These are phyloP conservation scores for Parnassius smintheus DNA, from an alignment of 2,888 invertebrate genomes.

Conservation along the genomic window DNA sequence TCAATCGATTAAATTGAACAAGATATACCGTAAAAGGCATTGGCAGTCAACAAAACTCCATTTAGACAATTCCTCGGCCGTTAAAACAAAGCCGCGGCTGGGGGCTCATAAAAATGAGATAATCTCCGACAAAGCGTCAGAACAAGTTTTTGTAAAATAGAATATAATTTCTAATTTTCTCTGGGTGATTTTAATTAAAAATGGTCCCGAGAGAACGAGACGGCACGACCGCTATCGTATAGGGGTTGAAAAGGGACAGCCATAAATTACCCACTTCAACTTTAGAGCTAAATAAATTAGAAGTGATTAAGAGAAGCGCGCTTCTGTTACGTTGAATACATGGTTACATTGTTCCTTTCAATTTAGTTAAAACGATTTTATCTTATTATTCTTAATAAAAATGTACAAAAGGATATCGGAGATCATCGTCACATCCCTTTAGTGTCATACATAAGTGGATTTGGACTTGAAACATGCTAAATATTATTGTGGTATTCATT, in stretches of 20 bases:
- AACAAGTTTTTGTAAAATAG: slow-evolving; percentile 80
- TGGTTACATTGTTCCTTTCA: slow-evolving; percentile 64
- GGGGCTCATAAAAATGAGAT: slow-evolving; percentile 80
- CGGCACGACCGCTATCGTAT: slow-evolving; percentile 46
- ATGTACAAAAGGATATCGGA: not conserved
- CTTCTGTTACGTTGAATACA: slow-evolving; percentile 67
- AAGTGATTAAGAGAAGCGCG: slow-evolving; percentile 79
- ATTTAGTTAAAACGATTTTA: slow-evolving; percentile 38
- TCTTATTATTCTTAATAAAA: slow-evolving; percentile 11
- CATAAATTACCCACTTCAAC: slow-evolving; percentile 71
- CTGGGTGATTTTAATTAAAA: slow-evolving; percentile 81
- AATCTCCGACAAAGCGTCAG: slow-evolving; percentile 78
- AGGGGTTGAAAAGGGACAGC: slow-evolving; percentile 67
- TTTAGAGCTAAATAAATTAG: slow-evolving; percentile 79
- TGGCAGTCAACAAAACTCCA: slow-evolving; percentile 60
- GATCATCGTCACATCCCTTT: not conserved
- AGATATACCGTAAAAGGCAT: slow-evolving; percentile 67
- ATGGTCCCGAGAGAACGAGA: slow-evolving; percentile 75
- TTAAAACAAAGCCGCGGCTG: slow-evolving; percentile 74
- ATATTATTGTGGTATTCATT: no score
- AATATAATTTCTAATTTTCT: slow-evolving; percentile 82
- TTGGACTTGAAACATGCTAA: no score
- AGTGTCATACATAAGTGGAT: no score
- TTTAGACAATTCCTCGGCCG: slow-evolving; percentile 71
- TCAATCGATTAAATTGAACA: slow-evolving; percentile 71